A percentile compares a stretch with the other conserved stretches of the same genome.
Conservation (phyloP, 2,797 vertebrate genomes). For the Coreius guichenoti region DNA sequence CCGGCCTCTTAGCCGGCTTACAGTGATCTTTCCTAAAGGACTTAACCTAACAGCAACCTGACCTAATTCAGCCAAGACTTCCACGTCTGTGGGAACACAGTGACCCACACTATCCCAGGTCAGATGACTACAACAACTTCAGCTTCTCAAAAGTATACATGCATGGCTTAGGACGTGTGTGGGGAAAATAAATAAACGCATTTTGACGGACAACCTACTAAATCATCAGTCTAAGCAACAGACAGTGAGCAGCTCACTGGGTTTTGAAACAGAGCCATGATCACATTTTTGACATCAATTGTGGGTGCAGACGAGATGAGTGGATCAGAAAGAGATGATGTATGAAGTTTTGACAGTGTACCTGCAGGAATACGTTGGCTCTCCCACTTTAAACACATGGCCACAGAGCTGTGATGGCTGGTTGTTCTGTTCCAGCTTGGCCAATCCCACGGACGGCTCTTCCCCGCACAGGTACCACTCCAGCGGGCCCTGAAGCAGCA, state of each 20-base stretch:
- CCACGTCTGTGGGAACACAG: background rate
- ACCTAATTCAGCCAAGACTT: conserved; percentile 42
- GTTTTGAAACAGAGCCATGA: background rate
- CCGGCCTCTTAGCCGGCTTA: conserved; percentile 50
- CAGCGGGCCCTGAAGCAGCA: conserved; percentile 88
- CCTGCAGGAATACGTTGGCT: conserved; percentile 98
- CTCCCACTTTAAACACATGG: conserved; percentile 96
- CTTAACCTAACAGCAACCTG: conserved; percentile 50
- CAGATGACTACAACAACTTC: background rate
- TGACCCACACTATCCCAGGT: conserved; percentile 14
- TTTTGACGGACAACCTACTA: background rate
- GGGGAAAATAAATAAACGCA: background rate
- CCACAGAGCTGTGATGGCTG: conserved; percentile 94
- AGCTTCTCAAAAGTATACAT: background rate
- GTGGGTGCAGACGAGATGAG: background rate
- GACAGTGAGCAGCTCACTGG: background rate
- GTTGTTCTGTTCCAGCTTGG: conserved; percentile 89
- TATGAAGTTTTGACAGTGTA: conserved; percentile 60
- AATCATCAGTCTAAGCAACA: background rate
- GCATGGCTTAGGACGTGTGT: background rate
- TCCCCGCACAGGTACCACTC: conserved; percentile 95
- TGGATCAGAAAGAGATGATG: background rate
- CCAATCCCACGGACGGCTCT: conserved; percentile 87
- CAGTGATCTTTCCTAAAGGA: conserved; percentile 41
- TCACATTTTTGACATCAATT: background rate